Conservation (phyloP, 2,888 invertebrate genomes). For the Colostygia pectinataria region DNA sequence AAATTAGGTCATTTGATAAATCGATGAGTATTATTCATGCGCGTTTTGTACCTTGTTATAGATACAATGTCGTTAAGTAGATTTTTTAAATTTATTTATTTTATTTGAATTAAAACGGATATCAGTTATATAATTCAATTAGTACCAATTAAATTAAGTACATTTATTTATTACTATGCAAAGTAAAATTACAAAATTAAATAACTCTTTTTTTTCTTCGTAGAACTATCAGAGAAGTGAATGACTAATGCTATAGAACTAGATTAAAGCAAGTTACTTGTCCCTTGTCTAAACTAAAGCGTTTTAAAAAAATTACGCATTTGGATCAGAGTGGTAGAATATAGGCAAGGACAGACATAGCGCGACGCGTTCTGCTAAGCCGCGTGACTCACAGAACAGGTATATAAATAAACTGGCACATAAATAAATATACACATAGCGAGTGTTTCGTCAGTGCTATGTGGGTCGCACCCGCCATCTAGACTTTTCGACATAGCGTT, state of each 20-base stretch:
- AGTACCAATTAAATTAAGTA: too few relatives aligned
- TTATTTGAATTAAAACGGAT: too few relatives aligned
- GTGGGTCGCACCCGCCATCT: slow-evolving; percentile 61
- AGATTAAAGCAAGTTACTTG: too few relatives aligned
- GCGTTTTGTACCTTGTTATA: slow-evolving; percentile 1
- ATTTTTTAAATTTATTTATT: too few relatives aligned
- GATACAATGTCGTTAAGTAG: too few relatives aligned
- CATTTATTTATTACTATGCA: too few relatives aligned
- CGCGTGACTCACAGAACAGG: slow-evolving; percentile 42
- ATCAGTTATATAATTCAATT: too few relatives aligned
- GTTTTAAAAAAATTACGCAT: slow-evolving; percentile 7
- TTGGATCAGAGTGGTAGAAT: slow-evolving; percentile 4
- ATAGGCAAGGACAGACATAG: slow-evolving; percentile 29
- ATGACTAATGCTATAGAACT: too few relatives aligned
- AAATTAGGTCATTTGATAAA: slow-evolving; percentile 57
- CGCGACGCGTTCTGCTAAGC: slow-evolving; percentile 26
- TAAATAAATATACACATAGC: slow-evolving; percentile 48
- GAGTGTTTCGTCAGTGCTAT: slow-evolving; percentile 61
- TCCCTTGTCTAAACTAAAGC: too few relatives aligned
- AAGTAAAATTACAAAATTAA: too few relatives aligned
- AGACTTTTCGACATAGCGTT: slow-evolving; percentile 64
- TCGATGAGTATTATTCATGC: slow-evolving; percentile 33
- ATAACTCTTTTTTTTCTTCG: too few relatives aligned
- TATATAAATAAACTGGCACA: slow-evolving; percentile 44
- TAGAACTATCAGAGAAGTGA: too few relatives aligned